Conservation (phyloP, 23 tunicate species). For the Styela plicata region DNA sequence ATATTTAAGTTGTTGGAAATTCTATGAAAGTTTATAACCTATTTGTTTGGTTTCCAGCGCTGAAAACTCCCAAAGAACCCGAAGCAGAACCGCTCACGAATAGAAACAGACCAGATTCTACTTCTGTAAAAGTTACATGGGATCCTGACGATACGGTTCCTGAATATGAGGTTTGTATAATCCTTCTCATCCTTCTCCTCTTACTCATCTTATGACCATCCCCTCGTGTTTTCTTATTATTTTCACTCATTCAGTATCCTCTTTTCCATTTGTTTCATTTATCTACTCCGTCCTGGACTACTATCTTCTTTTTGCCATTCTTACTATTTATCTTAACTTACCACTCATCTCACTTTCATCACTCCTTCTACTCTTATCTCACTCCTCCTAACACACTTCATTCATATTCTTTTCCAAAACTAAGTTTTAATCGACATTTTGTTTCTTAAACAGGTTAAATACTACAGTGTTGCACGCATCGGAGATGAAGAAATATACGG, state of each 20-base stretch:
- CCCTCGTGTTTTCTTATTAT: background rate
- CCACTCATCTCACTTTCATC: too few species aligned
- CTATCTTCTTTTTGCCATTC: background rate
- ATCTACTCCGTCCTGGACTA: too few species aligned
- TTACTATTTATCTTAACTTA: too few species aligned
- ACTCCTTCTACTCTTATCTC: too few species aligned
- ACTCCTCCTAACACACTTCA: too few species aligned
- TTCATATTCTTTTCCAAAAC: background rate
- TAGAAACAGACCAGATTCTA: background rate
- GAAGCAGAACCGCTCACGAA: background rate
- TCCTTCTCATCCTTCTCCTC: constrained; percentile 1
- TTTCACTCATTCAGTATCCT: background rate
- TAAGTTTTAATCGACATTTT: too few species aligned
- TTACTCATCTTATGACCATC: background rate
- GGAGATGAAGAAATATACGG: constrained; percentile 21
- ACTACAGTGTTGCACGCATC: background rate
- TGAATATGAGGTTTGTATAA: constrained; percentile 27
- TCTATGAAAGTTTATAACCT: too few species aligned
- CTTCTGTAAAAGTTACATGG: constrained; percentile 14
- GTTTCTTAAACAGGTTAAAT: background rate
- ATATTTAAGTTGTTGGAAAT: too few species aligned
- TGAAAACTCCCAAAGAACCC: constrained; percentile 17
- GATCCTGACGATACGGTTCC: constrained; percentile 11
- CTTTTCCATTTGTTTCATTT: background rate
- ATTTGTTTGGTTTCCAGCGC: background rate